Conservation (phyloP, 2,797 vertebrate species). For the Sebastiscus tertius region DNA sequence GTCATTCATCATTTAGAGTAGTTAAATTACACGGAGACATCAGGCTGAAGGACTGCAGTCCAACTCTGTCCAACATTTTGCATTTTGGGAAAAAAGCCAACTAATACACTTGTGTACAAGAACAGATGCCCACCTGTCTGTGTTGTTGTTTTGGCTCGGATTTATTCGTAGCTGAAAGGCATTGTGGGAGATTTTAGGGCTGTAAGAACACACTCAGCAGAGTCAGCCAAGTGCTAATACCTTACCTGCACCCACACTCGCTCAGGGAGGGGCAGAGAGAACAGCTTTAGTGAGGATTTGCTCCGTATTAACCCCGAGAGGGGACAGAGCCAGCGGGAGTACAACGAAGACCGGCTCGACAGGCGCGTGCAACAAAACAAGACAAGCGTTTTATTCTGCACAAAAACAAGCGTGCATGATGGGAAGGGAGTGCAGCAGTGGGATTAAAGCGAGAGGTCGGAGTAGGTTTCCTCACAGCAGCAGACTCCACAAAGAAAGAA, state of each 20-base stretch:
- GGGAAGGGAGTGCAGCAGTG: background rate
- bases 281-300: conserved; percentile 72
- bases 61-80: background rate
- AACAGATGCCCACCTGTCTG: conserved; percentile 3
- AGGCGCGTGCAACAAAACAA: background rate
- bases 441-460: background rate
- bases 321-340: conserved; percentile 32
- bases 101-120: background rate
- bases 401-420: background rate
- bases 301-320: conserved; percentile 58
- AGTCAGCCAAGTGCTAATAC: conserved; percentile 67
- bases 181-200: conserved; percentile 50
- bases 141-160: conserved; percentile 32
- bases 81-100: background rate
- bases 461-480: background rate
- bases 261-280: background rate
- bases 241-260: conserved; percentile 15
- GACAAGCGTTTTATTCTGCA: background rate
- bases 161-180: conserved; percentile 52
- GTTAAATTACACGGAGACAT: background rate
- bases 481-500: background rate
- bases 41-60: too few relatives aligned
- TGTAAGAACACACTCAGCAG: conserved; percentile 33
- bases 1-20: too few relatives aligned
- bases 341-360: background rate